Evolutionary conservation across 30 jellyfish, hydroid and myxozoan species (phyloP).

Genomic region (Clytia hemisphaerica): DNA sequence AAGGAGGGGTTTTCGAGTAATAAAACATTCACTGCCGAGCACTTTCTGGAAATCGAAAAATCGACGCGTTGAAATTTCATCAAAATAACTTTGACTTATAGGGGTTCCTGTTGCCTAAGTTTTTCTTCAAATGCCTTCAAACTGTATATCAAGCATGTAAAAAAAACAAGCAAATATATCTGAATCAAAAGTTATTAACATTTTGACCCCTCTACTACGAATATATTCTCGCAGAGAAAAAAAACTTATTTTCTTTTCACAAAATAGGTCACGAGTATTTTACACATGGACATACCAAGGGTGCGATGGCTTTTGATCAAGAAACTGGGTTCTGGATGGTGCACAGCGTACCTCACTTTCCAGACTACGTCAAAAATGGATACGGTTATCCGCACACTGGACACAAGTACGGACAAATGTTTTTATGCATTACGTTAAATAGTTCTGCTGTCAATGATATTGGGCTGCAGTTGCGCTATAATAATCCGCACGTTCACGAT

Average conservation of each 20-base stretch:
- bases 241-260: neutral
- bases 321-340: conserved; percentile 93
- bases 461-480: conserved; percentile 75
- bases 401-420: conserved; percentile 79
- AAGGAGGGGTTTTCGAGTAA: too few species aligned
- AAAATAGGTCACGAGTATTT: conserved; percentile 42
- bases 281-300: conserved; percentile 87
- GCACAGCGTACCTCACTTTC: conserved; percentile 78
- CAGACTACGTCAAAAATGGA: conserved; percentile 61
- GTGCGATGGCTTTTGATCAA: conserved; percentile 73
- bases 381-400: conserved; percentile 90
- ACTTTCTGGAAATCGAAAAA: too few species aligned
- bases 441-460: conserved; percentile 65
- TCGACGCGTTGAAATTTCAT: too few species aligned
- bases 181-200: too few species aligned
- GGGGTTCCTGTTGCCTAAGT: too few species aligned
- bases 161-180: too few species aligned
- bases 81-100: too few species aligned
- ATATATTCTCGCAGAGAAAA: too few species aligned
- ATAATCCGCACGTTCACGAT: conserved; percentile 87
- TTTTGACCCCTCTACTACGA: too few species aligned
- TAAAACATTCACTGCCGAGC: too few species aligned
- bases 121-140: too few species aligned
- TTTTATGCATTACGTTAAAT: conserved; percentile 80
- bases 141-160: too few species aligned